Evolutionary conservation across 1,140 invertebrate genomes (phyloP), one percentile per base, ranked within the genome.

Genomic region (Nasonia giraulti): DNA sequence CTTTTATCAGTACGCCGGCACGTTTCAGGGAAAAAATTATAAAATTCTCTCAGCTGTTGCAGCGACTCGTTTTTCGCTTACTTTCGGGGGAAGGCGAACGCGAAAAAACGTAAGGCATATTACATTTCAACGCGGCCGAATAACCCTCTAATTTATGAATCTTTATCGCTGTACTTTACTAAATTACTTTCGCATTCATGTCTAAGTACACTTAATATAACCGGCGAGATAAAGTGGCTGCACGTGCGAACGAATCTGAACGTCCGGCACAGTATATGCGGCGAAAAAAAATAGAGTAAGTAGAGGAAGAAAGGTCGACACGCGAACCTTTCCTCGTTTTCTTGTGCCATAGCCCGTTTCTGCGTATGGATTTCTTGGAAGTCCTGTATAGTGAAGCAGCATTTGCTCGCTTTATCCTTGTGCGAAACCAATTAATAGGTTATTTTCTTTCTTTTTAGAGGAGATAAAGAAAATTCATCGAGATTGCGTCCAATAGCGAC

Each of bases 131-230:
- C 82, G 55, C 69, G n/a, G 6, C 20, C 17, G 55, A n/a, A 20
- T 31, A 68, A 83, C 31, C 83, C 31, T 84, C n/a, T 79, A 79
- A 84, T 84, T 78, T 69, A 84, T 80, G 68, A 80, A 84, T 82
- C 80, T 82, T 82, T 82, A 82, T 74, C 69, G 80, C 50, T 62
- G 44, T 75, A 82, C 80, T 82, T 82, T 44, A 33, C 77, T 74
- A 80, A 84, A 84, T 84, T 84, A 62, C 83, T 79, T 74, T 79
- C n/a, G 62, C 77, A 87, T 85, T 85, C 79, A 69, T 86, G 79
- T 17, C 69, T 73, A 81, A 81, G 80, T 75, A 82, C 80, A 75
- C 50, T 75, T 75, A 75, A 82, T 82, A 40, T 75, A 74, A 76
- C 84, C 71, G 33, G n/a, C 33, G 71, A 85, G 71, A 82, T 77